Percentiles rank a stretch among this genome's conserved stretches.
These are phyloP conservation scores for Lampropteryx suffumata DNA, from an alignment of 2,888 invertebrate species.

Conservation along the genomic window DNA sequence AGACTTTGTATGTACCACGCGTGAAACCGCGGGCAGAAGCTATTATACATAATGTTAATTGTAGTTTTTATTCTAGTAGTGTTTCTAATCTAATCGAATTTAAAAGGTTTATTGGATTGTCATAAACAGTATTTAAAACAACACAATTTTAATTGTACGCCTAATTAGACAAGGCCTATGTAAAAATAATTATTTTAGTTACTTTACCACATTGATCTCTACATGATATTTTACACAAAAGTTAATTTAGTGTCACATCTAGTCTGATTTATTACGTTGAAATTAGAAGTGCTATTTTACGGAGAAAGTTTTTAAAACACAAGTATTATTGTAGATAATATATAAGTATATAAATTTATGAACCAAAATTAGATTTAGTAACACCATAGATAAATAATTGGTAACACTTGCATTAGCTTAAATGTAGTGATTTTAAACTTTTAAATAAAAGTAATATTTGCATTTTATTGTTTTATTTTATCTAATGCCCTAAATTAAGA, in stretches of 20 bases:
- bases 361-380: constrained; percentile 55
- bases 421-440: constrained; percentile 71
- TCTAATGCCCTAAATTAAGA: constrained; percentile 7
- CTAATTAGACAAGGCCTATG: no score
- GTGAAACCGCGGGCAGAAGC: no score
- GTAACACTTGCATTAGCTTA: constrained; percentile 55
- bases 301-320: constrained; percentile 69
- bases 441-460: constrained; percentile 65
- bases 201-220: no score
- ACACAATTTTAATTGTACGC: no score
- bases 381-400: no score
- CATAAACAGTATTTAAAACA: no score
- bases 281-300: constrained; percentile 51
- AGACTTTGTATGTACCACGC: no score
- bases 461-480: constrained; percentile 38
- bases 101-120: no score
- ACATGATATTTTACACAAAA: no score
- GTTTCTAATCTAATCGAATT: no score
- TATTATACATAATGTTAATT: background rate
- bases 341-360: constrained; percentile 62
- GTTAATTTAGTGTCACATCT: constrained; percentile 5
- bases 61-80: background rate
- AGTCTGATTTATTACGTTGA: constrained; percentile 11
- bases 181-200: no score
- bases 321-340: constrained; percentile 52